phyloP scores from a whole-genome alignment of 2,113 vertebrate species.

The Myotis davidii region DNA sequence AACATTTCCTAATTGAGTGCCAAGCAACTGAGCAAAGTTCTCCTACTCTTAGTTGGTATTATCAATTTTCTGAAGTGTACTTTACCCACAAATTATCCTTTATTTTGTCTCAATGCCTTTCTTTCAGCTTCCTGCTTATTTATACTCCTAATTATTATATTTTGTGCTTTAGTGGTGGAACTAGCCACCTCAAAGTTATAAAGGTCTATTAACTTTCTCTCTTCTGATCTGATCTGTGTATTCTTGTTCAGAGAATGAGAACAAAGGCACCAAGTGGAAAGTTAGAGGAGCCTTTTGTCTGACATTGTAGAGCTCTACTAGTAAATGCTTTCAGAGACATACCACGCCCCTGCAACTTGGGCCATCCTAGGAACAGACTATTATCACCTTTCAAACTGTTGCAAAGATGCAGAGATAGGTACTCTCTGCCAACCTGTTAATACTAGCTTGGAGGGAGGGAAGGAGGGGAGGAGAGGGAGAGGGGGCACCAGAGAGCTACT shows the following conservation, averaged over 20 bases:
- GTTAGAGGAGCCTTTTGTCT: not conserved
- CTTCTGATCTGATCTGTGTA: not conserved
- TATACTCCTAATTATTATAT: not conserved
- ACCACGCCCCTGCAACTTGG: not conserved
- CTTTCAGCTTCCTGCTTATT: not conserved
- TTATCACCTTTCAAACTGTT: not conserved
- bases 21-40: not conserved
- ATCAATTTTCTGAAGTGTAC: slow-evolving; percentile 4
- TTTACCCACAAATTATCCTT: slow-evolving; percentile 27
- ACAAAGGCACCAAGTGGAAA: not conserved
- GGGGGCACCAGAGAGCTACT: not conserved
- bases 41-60: not conserved
- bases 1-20: not conserved
- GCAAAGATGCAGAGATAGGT: not conserved
- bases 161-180: not conserved
- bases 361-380: not conserved
- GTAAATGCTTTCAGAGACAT: not conserved
- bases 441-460: slow-evolving; percentile 2
- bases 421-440: not conserved
- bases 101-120: not conserved
- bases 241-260: slow-evolving; percentile 35
- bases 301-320: not conserved
- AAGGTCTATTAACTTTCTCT: not conserved
- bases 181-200: not conserved
- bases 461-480: not conserved